Percentiles rank a stretch among this genome's conserved stretches.
Evolutionary conservation across 2,113 vertebrate genomes (phyloP).

Genomic region (Asarcornis scutulata): DNA sequence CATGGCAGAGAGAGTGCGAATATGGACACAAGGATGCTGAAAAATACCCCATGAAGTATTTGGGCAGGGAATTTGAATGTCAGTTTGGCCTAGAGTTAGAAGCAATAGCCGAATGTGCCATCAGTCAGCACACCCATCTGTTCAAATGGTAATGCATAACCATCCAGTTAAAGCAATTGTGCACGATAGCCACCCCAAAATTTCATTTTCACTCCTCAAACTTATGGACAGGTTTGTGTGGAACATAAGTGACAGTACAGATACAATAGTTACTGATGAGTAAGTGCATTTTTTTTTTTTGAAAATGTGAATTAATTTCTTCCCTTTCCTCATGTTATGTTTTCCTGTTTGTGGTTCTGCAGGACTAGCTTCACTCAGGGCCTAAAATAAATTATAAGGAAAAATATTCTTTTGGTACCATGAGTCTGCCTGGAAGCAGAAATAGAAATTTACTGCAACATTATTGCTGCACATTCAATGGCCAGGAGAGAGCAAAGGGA

Average conservation of each 20-base stretch:
- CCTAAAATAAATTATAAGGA: not conserved
- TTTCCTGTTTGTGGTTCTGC: not conserved
- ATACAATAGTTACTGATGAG: not conserved
- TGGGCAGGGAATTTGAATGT: not conserved
- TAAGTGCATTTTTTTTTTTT: not conserved
- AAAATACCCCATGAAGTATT: not conserved
- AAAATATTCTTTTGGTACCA: not conserved
- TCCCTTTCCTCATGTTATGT: not conserved
- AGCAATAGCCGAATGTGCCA: not conserved
- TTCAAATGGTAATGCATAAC: fast-evolving
- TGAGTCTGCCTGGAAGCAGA: not conserved
- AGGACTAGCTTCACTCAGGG: not conserved
- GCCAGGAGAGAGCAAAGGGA: not conserved
- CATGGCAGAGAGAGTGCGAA: fast-evolving
- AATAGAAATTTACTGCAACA: not conserved
- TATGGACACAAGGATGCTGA: not conserved
- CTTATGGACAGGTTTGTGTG: not conserved
- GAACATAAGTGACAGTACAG: not conserved
- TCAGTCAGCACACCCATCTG: not conserved
- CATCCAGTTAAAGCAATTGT: not conserved
- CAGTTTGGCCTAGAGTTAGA: not conserved
- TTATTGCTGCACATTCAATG: not conserved
- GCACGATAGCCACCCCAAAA: not conserved
- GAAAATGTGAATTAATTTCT: not conserved
- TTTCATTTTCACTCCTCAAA: not conserved